Percentiles rank a stretch among this genome's conserved stretches.
phyloP scores from a whole-genome alignment of 1,140 invertebrate genomes.

The Platyscapa corneri region DNA sequence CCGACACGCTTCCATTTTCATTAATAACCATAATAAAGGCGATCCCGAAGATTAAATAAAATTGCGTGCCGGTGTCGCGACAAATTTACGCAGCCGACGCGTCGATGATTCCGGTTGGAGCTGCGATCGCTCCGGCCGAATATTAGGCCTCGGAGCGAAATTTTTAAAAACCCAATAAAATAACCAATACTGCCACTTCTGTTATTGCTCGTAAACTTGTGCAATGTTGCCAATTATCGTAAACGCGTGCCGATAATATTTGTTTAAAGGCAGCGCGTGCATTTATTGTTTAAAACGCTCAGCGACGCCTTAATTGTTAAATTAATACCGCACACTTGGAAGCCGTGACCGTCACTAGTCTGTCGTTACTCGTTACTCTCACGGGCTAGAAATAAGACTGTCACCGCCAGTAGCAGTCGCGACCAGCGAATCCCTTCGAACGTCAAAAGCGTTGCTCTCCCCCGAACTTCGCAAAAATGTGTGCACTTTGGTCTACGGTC shows the following conservation, averaged over 20 bases:
- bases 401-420: background rate
- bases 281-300: background rate
- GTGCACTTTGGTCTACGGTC: background rate
- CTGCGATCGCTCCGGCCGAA: background rate
- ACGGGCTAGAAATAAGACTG: background rate
- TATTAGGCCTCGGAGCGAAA: background rate
- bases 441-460: too few relatives aligned
- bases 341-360: background rate
- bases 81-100: too few relatives aligned
- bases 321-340: background rate
- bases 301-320: background rate
- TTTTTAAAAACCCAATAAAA: slow-evolving; percentile 10
- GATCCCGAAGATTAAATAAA: too few relatives aligned
- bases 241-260: too few relatives aligned
- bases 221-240: too few relatives aligned
- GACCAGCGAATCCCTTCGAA: background rate
- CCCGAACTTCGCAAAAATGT: background rate
- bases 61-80: too few relatives aligned
- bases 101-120: background rate
- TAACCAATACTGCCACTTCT: background rate
- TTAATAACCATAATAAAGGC: too few relatives aligned
- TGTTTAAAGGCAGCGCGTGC: too few relatives aligned
- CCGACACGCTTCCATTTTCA: too few relatives aligned
- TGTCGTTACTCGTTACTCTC: background rate
- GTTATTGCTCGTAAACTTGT: background rate